Base-by-base conservation (phyloP, 2,888 invertebrate genomes). In the Orgyia antiqua region DNA sequence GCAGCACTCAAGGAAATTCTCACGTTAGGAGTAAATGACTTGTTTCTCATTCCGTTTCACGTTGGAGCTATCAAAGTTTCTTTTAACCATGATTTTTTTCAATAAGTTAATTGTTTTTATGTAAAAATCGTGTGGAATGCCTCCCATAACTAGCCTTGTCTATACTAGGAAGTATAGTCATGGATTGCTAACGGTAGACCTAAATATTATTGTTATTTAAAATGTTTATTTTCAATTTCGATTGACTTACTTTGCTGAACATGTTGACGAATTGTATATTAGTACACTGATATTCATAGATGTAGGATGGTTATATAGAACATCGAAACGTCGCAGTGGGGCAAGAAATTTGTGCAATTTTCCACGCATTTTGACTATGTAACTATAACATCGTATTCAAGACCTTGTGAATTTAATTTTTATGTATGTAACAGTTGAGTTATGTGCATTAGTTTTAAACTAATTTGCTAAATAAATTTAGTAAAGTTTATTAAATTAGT, bases 91-190 rank as follows among this genome's bases (percentile, higher is more conserved):
- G 15, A 6, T 4, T 15, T 4, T 15, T 15, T 15, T 15, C n/a
- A 6, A 15, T 15, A 4, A 9, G 20, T 20, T 2, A 20, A 4
- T 20, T 20, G 2, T 4, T 20, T 73, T 36, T 77, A 75, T 27
- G 69, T 71, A 8, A 78, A 78, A 26, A 72, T 64, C 30, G 74
- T 71, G 25, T 62, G 59, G 21, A 67, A 21, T 54, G 70, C 18
- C 83, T 59, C 18, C 88, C 87, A 24, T 87, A 88, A 45, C 68
- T 79, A 39, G 82, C 78, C 9, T 86, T 65, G 15, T 74, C 70
- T 65, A 87, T 43, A 33, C 87, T 42, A 27, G 69, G 70, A 37
- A 72, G 59, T 39, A 87, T 52, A 34, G 77, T 66, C 48, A 86
- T 41, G 42, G 82, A 74, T 87, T 88, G 58, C 45, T 27, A 62